Evolutionary conservation across 2,113 vertebrate genomes (phyloP).

Genomic region (Gnathonemus echidnorhynchus): DNA sequence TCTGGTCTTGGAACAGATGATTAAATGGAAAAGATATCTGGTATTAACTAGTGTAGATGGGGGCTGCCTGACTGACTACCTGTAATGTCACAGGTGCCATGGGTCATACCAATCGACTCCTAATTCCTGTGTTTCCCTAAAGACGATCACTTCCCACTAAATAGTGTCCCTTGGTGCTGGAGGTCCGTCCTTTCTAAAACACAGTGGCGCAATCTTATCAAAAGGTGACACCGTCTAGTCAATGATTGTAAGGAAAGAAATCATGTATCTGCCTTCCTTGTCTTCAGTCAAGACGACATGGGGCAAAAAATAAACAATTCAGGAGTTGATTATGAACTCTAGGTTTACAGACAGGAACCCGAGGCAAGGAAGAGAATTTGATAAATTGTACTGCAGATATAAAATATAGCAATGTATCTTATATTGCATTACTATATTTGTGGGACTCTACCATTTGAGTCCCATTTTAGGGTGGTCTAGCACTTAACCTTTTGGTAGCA

Average conservation of each 20-base stretch:
- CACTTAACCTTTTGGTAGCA: slow-evolving; percentile 66
- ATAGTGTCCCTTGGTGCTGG: neutral
- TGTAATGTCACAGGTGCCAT: neutral
- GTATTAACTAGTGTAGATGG: neutral
- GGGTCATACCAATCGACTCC: neutral
- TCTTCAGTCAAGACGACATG: slow-evolving; percentile 1
- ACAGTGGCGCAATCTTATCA: neutral
- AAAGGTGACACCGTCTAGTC: neutral
- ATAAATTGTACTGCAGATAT: slow-evolving; percentile 56
- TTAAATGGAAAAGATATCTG: neutral
- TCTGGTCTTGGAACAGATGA: slow-evolving; percentile 17
- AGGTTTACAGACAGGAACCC: slow-evolving; percentile 48
- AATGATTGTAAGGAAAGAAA: neutral
- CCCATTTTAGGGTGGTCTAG: slow-evolving; percentile 59
- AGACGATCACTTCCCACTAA: neutral
- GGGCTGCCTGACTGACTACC: neutral
- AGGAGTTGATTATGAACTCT: slow-evolving; percentile 32
- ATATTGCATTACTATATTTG: slow-evolving; percentile 64
- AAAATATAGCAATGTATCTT: slow-evolving; percentile 56
- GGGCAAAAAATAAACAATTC: slow-evolving; percentile 15
- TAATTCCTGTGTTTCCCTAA: neutral
- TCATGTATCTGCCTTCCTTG: neutral
- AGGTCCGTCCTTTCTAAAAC: neutral
- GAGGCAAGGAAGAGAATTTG: slow-evolving; percentile 47
- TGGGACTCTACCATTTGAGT: slow-evolving; percentile 61